These are phyloP conservation scores for Nymphalis polychloros DNA, from an alignment of 2,888 invertebrate genomes.

Conservation along the genomic window DNA sequence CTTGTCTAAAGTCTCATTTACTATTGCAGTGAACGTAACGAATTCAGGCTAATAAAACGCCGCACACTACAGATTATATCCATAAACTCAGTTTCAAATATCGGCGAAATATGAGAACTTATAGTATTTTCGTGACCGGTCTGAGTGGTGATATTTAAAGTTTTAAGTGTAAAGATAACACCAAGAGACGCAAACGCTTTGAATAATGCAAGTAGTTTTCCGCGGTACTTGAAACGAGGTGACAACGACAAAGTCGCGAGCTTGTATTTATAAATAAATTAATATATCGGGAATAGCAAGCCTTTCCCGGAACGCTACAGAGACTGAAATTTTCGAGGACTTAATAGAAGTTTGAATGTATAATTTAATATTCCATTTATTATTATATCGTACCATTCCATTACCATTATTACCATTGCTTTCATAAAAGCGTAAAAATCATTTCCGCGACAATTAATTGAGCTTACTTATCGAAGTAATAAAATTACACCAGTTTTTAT, in stretches of 20 bases:
- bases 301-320: constrained; percentile 7
- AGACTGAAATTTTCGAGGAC: constrained; percentile 21
- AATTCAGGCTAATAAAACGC: constrained; percentile 3
- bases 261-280: constrained; percentile 38
- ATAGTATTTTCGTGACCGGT: constrained; percentile 65
- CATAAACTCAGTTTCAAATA: constrained; percentile 9
- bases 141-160: constrained; percentile 65
- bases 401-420: background rate
- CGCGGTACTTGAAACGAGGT: constrained; percentile 20
- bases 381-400: background rate
- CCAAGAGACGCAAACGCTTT: constrained; percentile 51
- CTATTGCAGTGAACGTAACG: background rate
- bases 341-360: background rate
- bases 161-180: constrained; percentile 73
- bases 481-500: no score
- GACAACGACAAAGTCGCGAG: constrained; percentile 27
- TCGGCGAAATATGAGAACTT: constrained; percentile 48
- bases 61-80: constrained; percentile 6
- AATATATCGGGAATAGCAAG: constrained; percentile 28
- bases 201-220: constrained; percentile 57
- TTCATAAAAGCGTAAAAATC: background rate
- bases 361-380: background rate
- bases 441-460: constrained; percentile 2
- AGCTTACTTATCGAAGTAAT: background rate
- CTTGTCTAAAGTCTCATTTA: background rate